Percentiles rank a stretch among this genome's conserved stretches.
phyloP scores from a whole-genome alignment of 2,888 invertebrate species.

The Drosophila birchii region DNA sequence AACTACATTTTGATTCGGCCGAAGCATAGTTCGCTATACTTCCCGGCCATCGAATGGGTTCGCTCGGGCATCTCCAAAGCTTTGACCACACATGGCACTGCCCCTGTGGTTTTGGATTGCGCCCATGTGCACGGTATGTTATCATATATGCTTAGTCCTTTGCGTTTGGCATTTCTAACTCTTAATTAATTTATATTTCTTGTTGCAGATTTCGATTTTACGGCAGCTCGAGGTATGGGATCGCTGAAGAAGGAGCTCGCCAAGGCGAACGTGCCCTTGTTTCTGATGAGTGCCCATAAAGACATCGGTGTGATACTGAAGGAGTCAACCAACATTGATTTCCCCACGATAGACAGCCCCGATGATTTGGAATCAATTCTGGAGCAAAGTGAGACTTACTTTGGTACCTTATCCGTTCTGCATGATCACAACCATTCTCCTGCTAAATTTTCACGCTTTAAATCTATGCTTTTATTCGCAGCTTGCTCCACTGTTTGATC shows the following conservation, averaged over 20 bases:
- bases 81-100: slow-evolving; percentile 88
- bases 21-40: slow-evolving; percentile 91
- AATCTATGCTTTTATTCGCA: slow-evolving; percentile 25
- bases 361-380: slow-evolving; percentile 80
- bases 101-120: slow-evolving; percentile 93
- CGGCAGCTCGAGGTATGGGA: slow-evolving; percentile 93
- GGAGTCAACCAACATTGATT: slow-evolving; percentile 81
- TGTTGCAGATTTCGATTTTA: slow-evolving; percentile 90
- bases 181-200: background rate
- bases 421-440: background rate
- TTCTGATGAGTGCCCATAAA: slow-evolving; percentile 86
- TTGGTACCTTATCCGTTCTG: slow-evolving; percentile 2
- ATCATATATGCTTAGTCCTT: too few species aligned
- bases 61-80: slow-evolving; percentile 91
- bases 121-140: slow-evolving; percentile 89
- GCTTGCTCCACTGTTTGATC: slow-evolving; percentile 33
- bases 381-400: slow-evolving; percentile 76
- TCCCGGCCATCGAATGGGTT: slow-evolving; percentile 93
- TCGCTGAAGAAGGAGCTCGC: slow-evolving; percentile 90
- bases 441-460: background rate
- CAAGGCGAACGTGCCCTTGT: slow-evolving; percentile 89
- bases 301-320: slow-evolving; percentile 81
- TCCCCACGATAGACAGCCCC: slow-evolving; percentile 76
- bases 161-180: too few species aligned
- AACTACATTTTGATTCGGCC: slow-evolving; percentile 92